Base-by-base conservation (phyloP, 2,797 vertebrate genomes). In the Pampus argenteus region DNA sequence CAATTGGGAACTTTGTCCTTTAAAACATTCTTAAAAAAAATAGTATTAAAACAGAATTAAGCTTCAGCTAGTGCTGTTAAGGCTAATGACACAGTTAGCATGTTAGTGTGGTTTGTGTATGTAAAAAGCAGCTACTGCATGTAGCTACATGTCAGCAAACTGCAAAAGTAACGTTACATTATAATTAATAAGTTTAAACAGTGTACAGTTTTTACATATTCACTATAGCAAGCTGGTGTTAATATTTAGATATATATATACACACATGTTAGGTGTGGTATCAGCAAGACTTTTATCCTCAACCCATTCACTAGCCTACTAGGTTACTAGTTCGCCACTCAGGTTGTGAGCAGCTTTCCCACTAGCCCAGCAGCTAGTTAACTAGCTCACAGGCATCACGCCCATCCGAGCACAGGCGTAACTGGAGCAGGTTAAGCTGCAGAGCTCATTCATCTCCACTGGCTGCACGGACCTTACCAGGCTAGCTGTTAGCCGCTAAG, bases 401-500 rank as follows among this genome's bases (percentile, higher is more conserved):
- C 58, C 83, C 63, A 66, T 57, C 49, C 5, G 44, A 38, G 31
- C 40, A 8, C 34, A 69, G 56, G 13, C 66, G 28, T 20, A 62
- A 59, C 9, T 48, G 63, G 56, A 66, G 55, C 59, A 26, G 45
- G 31, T n/a, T n/a, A n/a, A n/a, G n/a, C 29, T 26, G 38, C 66
- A 14, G 51, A 28, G 45, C 67, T 78, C 80, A 85, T 74, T 83
- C 84, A 84, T 83, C 69, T 38, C 9, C 8, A 42, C 4, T 28
- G 50, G 45, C 45, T 36, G 17, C 23, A 49, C 29, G 18, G 29
- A 36, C 50, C 50, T 13, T 68, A 79, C 45, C 54, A 22, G 22
- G 65, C 64, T 84, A 84, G 65, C 81, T 42, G 57, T 17, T 88
- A 78, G 75, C 82, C 64, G 65, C 71, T 67, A 64, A 76, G 13